Base-by-base conservation (phyloP, 2,113 vertebrate genomes). In the rat (Rattus norvegicus) region DNA sequence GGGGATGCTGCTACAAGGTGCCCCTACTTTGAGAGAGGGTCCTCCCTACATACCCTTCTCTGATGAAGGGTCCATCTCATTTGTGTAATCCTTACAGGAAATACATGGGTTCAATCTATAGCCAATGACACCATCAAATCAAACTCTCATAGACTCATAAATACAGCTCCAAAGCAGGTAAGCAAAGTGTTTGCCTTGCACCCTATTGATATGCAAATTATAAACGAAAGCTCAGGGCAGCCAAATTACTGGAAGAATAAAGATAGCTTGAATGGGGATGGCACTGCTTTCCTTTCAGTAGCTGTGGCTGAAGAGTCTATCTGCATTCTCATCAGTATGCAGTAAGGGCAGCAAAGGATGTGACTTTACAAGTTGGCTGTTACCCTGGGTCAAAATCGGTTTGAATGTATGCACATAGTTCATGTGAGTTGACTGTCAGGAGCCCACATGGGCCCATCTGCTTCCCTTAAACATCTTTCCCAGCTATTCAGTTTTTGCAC, bases 401-500 rank as follows among this genome's bases (percentile, higher is more conserved):
- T 93, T 73, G 80, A 98, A 93, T 33, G 16, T 92, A 8, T 93
- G 65, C 67, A 70, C 52, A 81, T 14, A 73, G 73, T 96, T 94
- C 56, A 54, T 20, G 12, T 72, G 96, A 97, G 77, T 94, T 80
- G 84, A 92, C 88, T 72, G 52, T 91, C 65, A 93, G 39, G 26
- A 88, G 24, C 36, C 69, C 75, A 96, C 93, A 83, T 33, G 16
- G 89, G 86, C 49, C 90, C 93, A 95, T 94, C 63, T 94, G 81
- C 80, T 96, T 95, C 56, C 65, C 90, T 96, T 81, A 95, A 73
- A 94, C 92, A 56, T 90, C 30, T 63, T 79, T 20, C 12, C 33
- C 8, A 49, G 93, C 94, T 88, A 85, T 36, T 95, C 85, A 81
- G 80, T 97, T 97, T 84, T 84, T 92, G 39, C 83, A 72, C 91